Evolutionary conservation across 2,888 invertebrate species (phyloP), one percentile per base, ranked within the genome.

Genomic region (Napeogenes sylphis): DNA sequence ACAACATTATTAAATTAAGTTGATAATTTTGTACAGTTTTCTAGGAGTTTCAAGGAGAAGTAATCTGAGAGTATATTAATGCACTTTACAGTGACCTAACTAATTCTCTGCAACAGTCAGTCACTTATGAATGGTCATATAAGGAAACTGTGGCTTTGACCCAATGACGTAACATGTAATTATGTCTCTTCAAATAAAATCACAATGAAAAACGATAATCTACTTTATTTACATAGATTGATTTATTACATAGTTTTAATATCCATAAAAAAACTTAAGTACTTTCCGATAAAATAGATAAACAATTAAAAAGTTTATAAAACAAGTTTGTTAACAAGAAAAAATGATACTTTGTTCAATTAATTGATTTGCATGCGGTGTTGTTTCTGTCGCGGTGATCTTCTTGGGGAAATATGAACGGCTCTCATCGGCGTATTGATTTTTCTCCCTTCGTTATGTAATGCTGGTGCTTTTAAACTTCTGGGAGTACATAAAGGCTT

Each of bases 381-480:
- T 61, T 75, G 68, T 71, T 86, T 90, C 65, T 81, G 85, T 58
- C 89, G 77, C 8, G 90, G 90, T 47, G 90, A 90, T 73, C 88
- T 79, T 74, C 87, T 82, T 12, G 89, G 87, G 60, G 90, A 85
- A 63, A 89, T 75, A 64, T 91, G 91, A 38, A 90, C 79, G 14
- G 87, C 91, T 75, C 84, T 89, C 73, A 94, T 77, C 0, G 94
- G 94, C 0, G 94, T 94, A 70, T 91, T 91, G 12, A 82, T 80
- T 73, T 90, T 91, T 66, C 91, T 92, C 8, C 81, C 71, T 38
- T 90, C 87, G 45, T 77, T 79, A 58, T 77, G 77, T 10, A 81
- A 72, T 45, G 81, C 78, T 10, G 92, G 91, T 0, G 93, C 86
- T 45, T 91, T 80, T 14, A 92, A 79, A 66, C 85, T 87, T 73